Percentiles rank a stretch among this genome's conserved stretches.
Conservation (phyloP, 2,797 vertebrate genomes). For the Neolamprologus multifasciatus region DNA sequence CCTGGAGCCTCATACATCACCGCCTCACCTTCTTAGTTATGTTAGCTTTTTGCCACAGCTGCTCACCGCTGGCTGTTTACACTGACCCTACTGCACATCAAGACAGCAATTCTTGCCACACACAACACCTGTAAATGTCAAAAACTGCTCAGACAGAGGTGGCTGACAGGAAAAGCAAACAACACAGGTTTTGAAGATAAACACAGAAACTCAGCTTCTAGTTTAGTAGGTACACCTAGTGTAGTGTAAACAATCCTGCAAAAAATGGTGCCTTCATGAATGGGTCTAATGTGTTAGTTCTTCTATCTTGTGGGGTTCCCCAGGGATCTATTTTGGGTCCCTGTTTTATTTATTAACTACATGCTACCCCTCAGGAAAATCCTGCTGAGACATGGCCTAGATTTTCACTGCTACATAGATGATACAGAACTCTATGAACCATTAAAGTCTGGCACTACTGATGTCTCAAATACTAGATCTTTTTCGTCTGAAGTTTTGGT, state of each 20-base stretch:
- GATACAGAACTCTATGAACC: not conserved
- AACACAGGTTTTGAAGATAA: not conserved
- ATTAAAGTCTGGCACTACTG: not conserved
- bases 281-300: not conserved
- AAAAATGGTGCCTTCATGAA: not conserved
- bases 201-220: not conserved
- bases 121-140: not conserved
- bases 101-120: slow-evolving; percentile 1
- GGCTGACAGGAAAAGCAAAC: not conserved
- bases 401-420: not conserved
- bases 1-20: not conserved
- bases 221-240: not conserved
- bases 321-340: not conserved
- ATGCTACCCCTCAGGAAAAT: not conserved
- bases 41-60: slow-evolving; percentile 14
- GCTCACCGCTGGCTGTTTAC: slow-evolving; percentile 30
- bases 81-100: not conserved
- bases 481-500: not conserved
- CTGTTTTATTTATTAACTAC: not conserved
- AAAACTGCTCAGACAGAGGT: not conserved
- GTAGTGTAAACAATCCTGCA: not conserved
- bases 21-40: not conserved
- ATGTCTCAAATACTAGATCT: not conserved
- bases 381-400: not conserved
- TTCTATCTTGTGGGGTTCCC: not conserved